Percentiles rank a stretch among this genome's conserved stretches.
Conservation (phyloP, 2,797 vertebrate species). For the Smutsia gigantea region DNA sequence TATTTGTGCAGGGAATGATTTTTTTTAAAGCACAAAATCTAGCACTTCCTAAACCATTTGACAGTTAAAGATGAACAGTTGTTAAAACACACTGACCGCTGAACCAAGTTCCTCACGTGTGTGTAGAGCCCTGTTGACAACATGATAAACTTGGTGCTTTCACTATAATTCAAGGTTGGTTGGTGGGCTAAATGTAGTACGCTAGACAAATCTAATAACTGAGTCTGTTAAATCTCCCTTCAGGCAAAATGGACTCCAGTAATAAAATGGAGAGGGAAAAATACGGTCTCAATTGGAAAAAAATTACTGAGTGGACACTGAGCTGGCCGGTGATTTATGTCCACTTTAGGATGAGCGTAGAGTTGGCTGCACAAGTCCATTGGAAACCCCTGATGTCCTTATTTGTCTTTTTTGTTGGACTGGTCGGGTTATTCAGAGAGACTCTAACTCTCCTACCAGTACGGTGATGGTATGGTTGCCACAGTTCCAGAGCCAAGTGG, state of each 20-base stretch:
- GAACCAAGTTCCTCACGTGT: conserved; percentile 75
- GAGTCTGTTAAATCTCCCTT: conserved; percentile 67
- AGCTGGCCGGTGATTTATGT: not conserved
- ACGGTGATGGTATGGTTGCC: not conserved
- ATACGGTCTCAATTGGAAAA: not conserved
- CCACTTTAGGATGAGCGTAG: not conserved
- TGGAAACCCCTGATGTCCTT: not conserved
- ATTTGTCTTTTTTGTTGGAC: not conserved
- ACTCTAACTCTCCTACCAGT: not conserved
- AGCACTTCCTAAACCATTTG: conserved; percentile 40
- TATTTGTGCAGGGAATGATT: conserved; percentile 43
- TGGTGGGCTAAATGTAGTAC: conserved; percentile 50
- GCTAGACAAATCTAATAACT: conserved; percentile 74
- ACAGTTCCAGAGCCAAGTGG: not conserved
- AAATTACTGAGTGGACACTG: not conserved
- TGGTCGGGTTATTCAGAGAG: not conserved
- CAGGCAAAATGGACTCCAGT: conserved; percentile 22
- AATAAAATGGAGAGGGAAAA: conserved; percentile 46
- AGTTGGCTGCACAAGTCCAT: not conserved
- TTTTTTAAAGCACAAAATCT: conserved; percentile 18
- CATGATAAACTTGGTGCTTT: conserved; percentile 71
- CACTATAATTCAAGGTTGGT: not conserved
- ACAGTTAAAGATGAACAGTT: conserved; percentile 79
- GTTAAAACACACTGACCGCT: conserved; percentile 72
- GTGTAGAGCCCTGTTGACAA: conserved; percentile 52